Conservation (phyloP, 2,797 vertebrate species). For the Enoplosus armatus region DNA sequence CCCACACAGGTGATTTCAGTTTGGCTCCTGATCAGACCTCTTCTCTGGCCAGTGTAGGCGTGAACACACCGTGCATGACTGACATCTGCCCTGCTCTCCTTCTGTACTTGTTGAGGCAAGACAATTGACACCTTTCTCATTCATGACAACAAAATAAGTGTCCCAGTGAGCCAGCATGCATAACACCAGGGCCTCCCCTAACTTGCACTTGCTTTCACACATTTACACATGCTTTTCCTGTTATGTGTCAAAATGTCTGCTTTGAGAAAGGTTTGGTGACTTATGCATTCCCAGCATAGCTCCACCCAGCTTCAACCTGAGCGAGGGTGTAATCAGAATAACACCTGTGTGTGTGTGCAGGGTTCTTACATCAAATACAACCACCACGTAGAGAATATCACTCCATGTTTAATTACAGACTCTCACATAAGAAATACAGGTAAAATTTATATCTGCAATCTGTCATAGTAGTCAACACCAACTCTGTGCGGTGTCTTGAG, state of each 20-base stretch:
- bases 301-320: too few species aligned
- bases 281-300: too few species aligned
- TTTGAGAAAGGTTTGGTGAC: not conserved
- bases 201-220: too few species aligned
- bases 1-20: not conserved
- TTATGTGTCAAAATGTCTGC: not conserved
- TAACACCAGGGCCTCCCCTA: not conserved
- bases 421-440: conserved; percentile 78
- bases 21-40: not conserved
- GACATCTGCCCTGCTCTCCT: not conserved
- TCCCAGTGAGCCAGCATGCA: not conserved
- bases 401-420: conserved; percentile 75
- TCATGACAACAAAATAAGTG: not conserved
- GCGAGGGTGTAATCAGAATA: too few species aligned
- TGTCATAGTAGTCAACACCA: conserved; percentile 69
- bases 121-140: not conserved
- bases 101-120: not conserved
- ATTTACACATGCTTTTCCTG: not conserved
- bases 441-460: conserved; percentile 66
- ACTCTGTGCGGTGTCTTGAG: conserved; percentile 55
- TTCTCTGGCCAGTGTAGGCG: not conserved
- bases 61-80: too few species aligned
- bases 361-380: too few species aligned
- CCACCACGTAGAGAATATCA: conserved; percentile 60
- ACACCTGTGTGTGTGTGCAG: not conserved